These are phyloP conservation scores for Pyrgilauda ruficollis DNA, from an alignment of 2,113 vertebrate genomes.

Conservation along the genomic window DNA sequence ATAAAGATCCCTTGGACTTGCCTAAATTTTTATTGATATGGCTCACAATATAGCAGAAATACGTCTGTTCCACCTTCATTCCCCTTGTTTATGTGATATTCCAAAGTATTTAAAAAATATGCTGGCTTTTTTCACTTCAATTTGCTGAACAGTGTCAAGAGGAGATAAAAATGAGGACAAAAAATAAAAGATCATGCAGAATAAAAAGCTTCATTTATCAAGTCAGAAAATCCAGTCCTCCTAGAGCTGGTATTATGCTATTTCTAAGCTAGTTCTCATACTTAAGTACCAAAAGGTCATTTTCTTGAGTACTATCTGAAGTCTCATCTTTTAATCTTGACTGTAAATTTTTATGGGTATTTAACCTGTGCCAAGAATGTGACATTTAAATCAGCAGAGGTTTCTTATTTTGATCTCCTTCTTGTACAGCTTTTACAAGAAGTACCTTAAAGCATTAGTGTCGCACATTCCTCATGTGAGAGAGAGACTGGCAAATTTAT, in stretches of 20 bases:
- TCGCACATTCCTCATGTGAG: neutral
- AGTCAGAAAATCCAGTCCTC: neutral
- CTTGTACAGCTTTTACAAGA: constrained; percentile 18
- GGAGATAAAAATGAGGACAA: neutral
- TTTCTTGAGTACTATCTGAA: constrained; percentile 13
- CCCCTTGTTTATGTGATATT: neutral
- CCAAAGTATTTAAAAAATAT: neutral
- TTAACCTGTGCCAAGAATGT: constrained; percentile 23
- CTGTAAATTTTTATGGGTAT: constrained; percentile 23
- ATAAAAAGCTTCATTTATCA: neutral
- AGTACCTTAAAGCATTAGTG: neutral
- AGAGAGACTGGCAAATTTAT: constrained; percentile 20
- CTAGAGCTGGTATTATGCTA: neutral
- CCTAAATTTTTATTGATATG: neutral
- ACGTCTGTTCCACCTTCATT: neutral
- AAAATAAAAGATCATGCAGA: neutral
- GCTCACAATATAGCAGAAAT: neutral
- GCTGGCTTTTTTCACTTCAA: neutral
- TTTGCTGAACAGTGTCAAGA: neutral
- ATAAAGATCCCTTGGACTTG: neutral
- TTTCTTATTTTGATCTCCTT: constrained; percentile 26
- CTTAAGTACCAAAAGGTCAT: neutral
- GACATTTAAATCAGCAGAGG: constrained; percentile 22
- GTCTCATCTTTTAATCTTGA: constrained; percentile 13
- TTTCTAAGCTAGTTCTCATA: neutral